These are phyloP conservation scores for Oncorhynchus kisutch DNA, from an alignment of 2,113 vertebrate genomes.

Conservation along the genomic window DNA sequence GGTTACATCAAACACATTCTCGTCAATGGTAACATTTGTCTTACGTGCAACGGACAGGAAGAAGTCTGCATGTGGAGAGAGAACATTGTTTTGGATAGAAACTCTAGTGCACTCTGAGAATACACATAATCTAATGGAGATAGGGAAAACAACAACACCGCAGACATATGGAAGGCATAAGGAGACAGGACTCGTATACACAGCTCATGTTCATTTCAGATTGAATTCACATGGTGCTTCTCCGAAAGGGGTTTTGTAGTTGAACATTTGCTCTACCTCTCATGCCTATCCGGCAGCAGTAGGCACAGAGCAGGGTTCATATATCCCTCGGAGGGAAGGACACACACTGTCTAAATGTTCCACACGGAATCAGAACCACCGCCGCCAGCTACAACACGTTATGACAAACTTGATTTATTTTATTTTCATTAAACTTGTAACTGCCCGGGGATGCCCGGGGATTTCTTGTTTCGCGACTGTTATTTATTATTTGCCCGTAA, in stretches of 20 bases:
- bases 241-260: constrained; percentile 53
- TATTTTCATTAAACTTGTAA: constrained; percentile 50
- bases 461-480: constrained; percentile 39
- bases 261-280: constrained; percentile 60
- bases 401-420: constrained; percentile 46
- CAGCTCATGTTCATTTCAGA: constrained; percentile 66
- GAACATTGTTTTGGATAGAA: constrained; percentile 37
- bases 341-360: constrained; percentile 51
- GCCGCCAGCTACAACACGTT: constrained; percentile 45
- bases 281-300: constrained; percentile 58
- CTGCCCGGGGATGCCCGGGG: constrained; percentile 14
- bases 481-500: constrained; percentile 48
- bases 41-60: constrained; percentile 19
- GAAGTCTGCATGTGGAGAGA: constrained; percentile 39
- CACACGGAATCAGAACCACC: constrained; percentile 20
- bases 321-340: constrained; percentile 33
- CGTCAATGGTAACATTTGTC: constrained; percentile 42
- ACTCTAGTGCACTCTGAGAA: constrained; percentile 36
- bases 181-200: constrained; percentile 56
- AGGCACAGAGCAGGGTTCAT: constrained; percentile 53
- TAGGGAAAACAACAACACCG: constrained; percentile 67
- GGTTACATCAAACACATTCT: constrained; percentile 34
- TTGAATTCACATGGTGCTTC: constrained; percentile 66
- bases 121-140: constrained; percentile 62
- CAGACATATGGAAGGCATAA: constrained; percentile 78